Evolutionary conservation across 2,888 invertebrate genomes (phyloP).

Genomic region (Rhodophaea formosa): DNA sequence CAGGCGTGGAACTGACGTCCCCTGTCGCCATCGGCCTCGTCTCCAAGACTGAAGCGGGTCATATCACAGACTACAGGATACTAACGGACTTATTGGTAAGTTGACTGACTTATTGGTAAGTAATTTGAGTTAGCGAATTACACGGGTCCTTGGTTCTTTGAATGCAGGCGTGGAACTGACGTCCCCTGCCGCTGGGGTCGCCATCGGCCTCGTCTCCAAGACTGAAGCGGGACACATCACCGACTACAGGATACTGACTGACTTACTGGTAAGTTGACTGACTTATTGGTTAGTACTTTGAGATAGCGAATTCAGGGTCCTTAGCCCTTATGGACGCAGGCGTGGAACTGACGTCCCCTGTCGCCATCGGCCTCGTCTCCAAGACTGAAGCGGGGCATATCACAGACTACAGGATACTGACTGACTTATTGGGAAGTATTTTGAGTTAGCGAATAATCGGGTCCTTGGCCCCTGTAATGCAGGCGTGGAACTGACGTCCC

Average conservation of each 20-base stretch:
- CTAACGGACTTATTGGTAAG: slow-evolving; percentile 95
- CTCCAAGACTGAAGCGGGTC: slow-evolving; percentile 79
- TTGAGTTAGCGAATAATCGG: too few relatives aligned
- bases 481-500: slow-evolving; percentile 89
- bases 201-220: slow-evolving; percentile 92
- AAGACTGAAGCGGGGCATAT: slow-evolving; percentile 79
- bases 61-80: slow-evolving; percentile 88
- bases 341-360: slow-evolving; percentile 88
- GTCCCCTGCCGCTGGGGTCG: slow-evolving; percentile 91
- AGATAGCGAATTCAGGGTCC: too few relatives aligned
- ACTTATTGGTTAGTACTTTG: too few relatives aligned
- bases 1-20: slow-evolving; percentile 91
- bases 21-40: slow-evolving; percentile 96
- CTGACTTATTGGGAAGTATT: slow-evolving; percentile 92
- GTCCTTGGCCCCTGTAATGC: slow-evolving; percentile 97
- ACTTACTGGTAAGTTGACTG: slow-evolving; percentile 57
- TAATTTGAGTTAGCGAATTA: too few relatives aligned
- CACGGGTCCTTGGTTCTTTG: slow-evolving; percentile 95
- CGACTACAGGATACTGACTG: slow-evolving; percentile 93
- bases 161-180: slow-evolving; percentile 96
- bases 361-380: slow-evolving; percentile 95
- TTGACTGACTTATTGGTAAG: too few relatives aligned
- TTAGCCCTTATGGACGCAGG: slow-evolving; percentile 98
- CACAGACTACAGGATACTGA: slow-evolving; percentile 90
- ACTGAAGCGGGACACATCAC: slow-evolving; percentile 78